These are phyloP conservation scores for Volucella inflata DNA, from an alignment of 2,888 invertebrate genomes.

Conservation along the genomic window DNA sequence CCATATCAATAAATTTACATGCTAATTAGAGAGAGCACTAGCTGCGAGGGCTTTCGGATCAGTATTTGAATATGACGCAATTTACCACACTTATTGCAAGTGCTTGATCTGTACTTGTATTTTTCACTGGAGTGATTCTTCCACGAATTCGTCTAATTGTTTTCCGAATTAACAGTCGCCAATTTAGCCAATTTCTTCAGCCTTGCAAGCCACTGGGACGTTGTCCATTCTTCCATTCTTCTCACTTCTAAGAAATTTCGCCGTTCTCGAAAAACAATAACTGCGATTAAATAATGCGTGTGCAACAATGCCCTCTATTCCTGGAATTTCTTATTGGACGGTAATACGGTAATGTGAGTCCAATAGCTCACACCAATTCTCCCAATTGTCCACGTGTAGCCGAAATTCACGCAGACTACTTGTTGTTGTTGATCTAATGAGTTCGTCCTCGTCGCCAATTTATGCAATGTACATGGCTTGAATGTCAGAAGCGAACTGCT, in stretches of 20 bases:
- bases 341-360: conserved; percentile 23
- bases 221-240: too few relatives aligned
- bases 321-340: too few relatives aligned
- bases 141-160: conserved; percentile 28
- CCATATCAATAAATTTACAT: conserved; percentile 26
- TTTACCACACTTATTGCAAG: conserved; percentile 24
- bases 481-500: too few relatives aligned
- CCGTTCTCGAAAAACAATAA: conserved; percentile 7
- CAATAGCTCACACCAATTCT: conserved; percentile 30
- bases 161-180: too few relatives aligned
- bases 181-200: conserved; percentile 30
- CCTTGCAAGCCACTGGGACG: too few relatives aligned
- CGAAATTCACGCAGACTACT: too few relatives aligned
- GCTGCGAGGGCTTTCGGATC: background rate
- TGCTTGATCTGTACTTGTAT: conserved; percentile 36
- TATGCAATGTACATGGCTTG: too few relatives aligned
- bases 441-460: too few relatives aligned
- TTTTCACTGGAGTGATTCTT: conserved; percentile 50
- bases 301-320: background rate
- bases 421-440: too few relatives aligned
- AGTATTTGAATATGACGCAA: conserved; percentile 5
- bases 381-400: conserved; percentile 1
- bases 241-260: conserved; percentile 28
- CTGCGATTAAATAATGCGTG: conserved; percentile 11
- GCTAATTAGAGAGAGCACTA: too few relatives aligned